These are phyloP conservation scores for Sigmodon hispidus DNA, from an alignment of 2,113 vertebrate species.

Conservation along the genomic window DNA sequence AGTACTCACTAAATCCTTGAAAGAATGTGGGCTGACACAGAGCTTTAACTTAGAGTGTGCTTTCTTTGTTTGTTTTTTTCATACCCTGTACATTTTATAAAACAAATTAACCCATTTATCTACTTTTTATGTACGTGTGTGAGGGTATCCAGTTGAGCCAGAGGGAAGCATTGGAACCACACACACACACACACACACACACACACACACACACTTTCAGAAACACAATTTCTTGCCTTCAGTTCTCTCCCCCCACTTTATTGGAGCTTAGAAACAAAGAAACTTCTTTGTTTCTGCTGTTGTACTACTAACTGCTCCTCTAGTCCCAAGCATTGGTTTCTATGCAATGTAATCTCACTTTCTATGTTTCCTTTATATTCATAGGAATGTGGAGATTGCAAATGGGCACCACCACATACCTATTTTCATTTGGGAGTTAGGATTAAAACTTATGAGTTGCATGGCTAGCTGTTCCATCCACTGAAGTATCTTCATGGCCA, in stretches of 20 bases:
- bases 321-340: background rate
- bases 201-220: background rate
- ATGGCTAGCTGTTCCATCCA: too few relatives aligned
- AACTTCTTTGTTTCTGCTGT: background rate
- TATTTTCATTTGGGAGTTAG: background rate
- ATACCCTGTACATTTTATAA: background rate
- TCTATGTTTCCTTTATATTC: too few relatives aligned
- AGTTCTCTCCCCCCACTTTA: background rate
- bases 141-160: too few relatives aligned
- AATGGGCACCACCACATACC: background rate
- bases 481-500: background rate
- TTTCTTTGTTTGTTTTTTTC: background rate
- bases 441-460: background rate
- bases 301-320: background rate
- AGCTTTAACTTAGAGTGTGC: background rate
- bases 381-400: background rate
- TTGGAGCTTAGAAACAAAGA: too few relatives aligned
- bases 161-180: background rate
- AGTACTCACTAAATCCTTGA: background rate
- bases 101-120: background rate
- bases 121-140: background rate
- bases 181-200: background rate
- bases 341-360: background rate
- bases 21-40: background rate
- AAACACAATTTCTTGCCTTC: too few relatives aligned